Evolutionary conservation across 2,888 invertebrate species (phyloP), one percentile per base, ranked within the genome.

Genomic region (Acleris emargana): DNA sequence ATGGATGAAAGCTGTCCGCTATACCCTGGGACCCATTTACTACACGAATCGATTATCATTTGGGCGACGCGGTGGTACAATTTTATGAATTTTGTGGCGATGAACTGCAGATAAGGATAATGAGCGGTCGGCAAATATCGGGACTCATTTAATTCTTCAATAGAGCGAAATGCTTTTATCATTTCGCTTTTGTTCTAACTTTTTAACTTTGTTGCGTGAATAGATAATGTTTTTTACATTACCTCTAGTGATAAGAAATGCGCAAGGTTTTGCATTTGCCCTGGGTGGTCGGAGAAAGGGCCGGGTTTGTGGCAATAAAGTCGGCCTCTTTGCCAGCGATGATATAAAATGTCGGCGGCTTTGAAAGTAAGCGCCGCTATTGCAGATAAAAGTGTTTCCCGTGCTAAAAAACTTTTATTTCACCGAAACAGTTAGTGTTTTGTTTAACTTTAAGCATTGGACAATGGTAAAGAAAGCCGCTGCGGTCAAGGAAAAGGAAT

Each of bases 281-380:
- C 73, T 75, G 84, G 84, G 76, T 87, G 83, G 85, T 76, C 80
- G 74, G 80, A 76, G 80, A 84, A 87, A 84, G 80, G 75, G 74
- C 71, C 71, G 70, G 70, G 52, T 45, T 53, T 53, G 62, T 73
- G 75, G 70, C 70, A 78, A 80, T 86, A 87, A 88, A 87, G 73
- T 76, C 89, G 89, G 90, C 71, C 58, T 71, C 78, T 83, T 88
- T 85, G 71, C 73, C 75, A 76, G 72, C 70, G 64, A 76, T 84
- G 81, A 89, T 90, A 89, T 91, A 82, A 89, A 76, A 89, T 76
- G 79, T 82, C 87, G 89, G 89, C 73, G 62, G 72, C 77, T 88
- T 88, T 89, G 79, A 76, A 71, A 70, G 68, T 68, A 78, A 81
- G 81, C 86, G 83, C 82, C 81, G 82, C 81, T 79, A 79, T 74